Evolutionary conservation across 2,888 invertebrate species (phyloP).

Genomic region (Trissoscelio sp.): DNA sequence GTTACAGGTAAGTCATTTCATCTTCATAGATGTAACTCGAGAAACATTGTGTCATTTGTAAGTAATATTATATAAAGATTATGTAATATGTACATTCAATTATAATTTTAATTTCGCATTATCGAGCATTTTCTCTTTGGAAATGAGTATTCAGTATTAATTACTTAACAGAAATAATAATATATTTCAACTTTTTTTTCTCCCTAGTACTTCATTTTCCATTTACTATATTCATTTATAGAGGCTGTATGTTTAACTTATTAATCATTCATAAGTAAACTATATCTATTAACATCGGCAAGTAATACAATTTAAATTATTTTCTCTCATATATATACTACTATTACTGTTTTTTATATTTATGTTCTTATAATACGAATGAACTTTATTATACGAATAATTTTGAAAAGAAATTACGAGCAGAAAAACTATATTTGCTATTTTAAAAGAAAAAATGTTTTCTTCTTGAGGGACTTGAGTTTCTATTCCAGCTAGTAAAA

Average conservation of each 20-base stretch:
- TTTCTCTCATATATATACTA: background rate
- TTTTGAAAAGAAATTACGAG: slow-evolving; percentile 13
- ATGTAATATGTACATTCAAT: too few species aligned
- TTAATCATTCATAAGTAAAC: background rate
- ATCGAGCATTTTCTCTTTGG: too few species aligned
- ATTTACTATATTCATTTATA: background rate
- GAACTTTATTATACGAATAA: background rate
- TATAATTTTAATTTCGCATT: too few species aligned
- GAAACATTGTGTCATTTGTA: background rate
- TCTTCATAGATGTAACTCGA: background rate
- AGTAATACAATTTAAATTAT: background rate
- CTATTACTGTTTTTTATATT: background rate
- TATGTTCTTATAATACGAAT: background rate
- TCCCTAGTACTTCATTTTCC: background rate
- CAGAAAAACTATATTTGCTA: background rate
- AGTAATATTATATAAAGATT: background rate
- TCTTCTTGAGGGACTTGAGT: background rate
- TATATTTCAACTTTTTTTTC: too few species aligned
- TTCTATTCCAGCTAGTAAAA: slow-evolving; percentile 11
- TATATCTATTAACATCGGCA: background rate
- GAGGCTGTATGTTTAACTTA: background rate
- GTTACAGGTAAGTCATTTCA: background rate
- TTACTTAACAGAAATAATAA: too few species aligned
- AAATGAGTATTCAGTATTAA: too few species aligned
- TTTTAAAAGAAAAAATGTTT: slow-evolving; percentile 1